Evolutionary conservation across 2,797 vertebrate genomes (phyloP).

Genomic region (Gymnopithys bicolor): DNA sequence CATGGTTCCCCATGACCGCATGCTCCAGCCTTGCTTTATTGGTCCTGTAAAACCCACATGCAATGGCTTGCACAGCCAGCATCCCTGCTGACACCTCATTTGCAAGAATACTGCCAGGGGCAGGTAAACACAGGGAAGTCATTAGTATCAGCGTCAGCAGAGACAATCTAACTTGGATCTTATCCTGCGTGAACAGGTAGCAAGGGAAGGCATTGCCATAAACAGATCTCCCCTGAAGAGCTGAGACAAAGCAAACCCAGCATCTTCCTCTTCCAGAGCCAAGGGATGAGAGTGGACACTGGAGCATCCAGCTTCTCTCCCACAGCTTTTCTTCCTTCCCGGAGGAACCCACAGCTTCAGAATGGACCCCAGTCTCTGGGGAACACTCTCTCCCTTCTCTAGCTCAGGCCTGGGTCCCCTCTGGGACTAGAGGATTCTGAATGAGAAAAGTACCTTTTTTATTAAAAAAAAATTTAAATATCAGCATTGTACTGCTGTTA

Average conservation of each 20-base stretch:
- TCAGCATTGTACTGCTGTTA: not conserved
- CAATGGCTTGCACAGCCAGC: not conserved
- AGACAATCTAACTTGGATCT: not conserved
- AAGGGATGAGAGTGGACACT: not conserved
- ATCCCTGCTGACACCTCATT: conserved; percentile 17
- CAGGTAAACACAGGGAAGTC: conserved; percentile 10
- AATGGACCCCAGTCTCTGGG: rapidly evolving
- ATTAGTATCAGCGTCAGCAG: not conserved
- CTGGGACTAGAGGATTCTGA: not conserved
- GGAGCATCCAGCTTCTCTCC: not conserved
- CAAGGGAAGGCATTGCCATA: not conserved
- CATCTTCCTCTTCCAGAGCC: not conserved
- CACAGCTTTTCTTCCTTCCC: not conserved
- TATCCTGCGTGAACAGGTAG: not conserved
- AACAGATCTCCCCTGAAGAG: not conserved
- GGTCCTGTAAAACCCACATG: not conserved
- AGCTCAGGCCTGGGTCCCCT: not conserved
- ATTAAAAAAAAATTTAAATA: not conserved
- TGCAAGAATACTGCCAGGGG: not conserved
- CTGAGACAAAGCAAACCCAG: not conserved
- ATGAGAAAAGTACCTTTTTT: not conserved
- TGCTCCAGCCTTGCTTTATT: not conserved
- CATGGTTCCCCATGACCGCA: not conserved
- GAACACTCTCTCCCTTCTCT: not conserved
- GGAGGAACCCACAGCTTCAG: not conserved